These are phyloP conservation scores for Potamilus streckersoni DNA, from an alignment of 1,140 invertebrate species.

Conservation along the genomic window DNA sequence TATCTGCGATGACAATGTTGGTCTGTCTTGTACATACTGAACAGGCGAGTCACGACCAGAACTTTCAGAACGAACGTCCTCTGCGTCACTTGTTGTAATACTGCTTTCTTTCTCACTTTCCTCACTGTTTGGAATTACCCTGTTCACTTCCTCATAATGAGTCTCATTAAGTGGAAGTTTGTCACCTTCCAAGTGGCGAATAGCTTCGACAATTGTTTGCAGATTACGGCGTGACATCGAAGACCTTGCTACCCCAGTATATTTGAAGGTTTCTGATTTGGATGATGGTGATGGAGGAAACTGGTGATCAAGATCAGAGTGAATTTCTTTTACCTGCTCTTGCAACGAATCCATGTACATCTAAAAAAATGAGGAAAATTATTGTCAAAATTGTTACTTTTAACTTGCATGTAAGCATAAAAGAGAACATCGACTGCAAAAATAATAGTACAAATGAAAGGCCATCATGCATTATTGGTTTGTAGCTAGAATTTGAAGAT, in stretches of 20 bases:
- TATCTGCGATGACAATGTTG: conserved; percentile 22
- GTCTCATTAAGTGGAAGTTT: conserved; percentile 67
- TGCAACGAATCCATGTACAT: too few species aligned
- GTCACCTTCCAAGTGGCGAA: conserved; percentile 95
- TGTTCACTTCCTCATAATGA: conserved; percentile 5
- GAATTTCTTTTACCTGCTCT: neutral
- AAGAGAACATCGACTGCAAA: too few species aligned
- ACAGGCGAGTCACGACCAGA: conserved; percentile 54
- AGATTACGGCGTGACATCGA: conserved; percentile 90
- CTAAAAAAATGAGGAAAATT: too few species aligned
- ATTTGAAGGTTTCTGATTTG: conserved; percentile 1
- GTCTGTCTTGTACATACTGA: conserved; percentile 28
- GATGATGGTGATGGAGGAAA: conserved; percentile 14
- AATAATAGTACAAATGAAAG: too few species aligned
- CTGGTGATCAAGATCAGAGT: conserved; percentile 9
- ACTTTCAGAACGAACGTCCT: conserved; percentile 47
- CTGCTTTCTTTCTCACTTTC: conserved; percentile 55
- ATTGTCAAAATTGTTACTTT: too few species aligned
- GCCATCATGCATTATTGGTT: too few species aligned
- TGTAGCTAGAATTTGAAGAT: too few species aligned
- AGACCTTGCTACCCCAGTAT: neutral
- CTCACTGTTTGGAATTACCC: conserved; percentile 38
- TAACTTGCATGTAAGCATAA: too few species aligned
- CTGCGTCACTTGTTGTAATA: conserved; percentile 47
- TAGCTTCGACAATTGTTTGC: conserved; percentile 98